A percentile compares a stretch with the other conserved stretches of the same genome.
Evolutionary conservation across 2,888 invertebrate genomes (phyloP).

Genomic region (Meiosimyza decipiens): DNA sequence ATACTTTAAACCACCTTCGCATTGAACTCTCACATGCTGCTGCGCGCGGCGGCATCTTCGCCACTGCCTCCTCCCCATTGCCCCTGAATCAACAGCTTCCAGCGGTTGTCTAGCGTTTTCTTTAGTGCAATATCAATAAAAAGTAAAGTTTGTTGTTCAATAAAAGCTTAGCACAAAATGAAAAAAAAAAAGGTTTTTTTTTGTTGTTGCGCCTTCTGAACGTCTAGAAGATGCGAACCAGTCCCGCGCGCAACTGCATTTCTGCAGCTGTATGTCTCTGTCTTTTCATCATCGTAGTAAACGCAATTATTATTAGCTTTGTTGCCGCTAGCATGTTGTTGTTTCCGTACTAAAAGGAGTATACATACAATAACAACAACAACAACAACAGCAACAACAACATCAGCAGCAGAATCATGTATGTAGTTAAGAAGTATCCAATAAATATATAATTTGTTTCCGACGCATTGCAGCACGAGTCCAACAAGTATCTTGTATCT

Average conservation of each 20-base stretch:
- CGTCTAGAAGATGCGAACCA: neutral
- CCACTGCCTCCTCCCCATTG: neutral
- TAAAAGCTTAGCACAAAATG: slow-evolving; percentile 6
- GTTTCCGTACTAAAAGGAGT: neutral
- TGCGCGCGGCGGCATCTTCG: neutral
- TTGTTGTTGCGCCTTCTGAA: neutral
- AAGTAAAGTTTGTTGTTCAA: slow-evolving; percentile 31
- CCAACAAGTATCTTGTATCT: neutral
- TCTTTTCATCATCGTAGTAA: slow-evolving; percentile 7
- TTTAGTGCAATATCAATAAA: slow-evolving; percentile 29
- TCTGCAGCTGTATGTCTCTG: neutral
- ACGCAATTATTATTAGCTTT: slow-evolving; percentile 35
- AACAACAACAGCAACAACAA: slow-evolving; percentile 8
- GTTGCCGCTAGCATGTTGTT: slow-evolving; percentile 12
- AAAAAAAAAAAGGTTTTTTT: neutral
- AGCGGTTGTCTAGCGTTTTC: neutral
- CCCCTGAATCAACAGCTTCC: neutral
- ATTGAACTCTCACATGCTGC: neutral
- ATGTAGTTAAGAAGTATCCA: slow-evolving; percentile 1
- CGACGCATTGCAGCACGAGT: slow-evolving; percentile 19
- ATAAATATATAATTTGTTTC: slow-evolving; percentile 35
- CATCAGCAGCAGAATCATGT: neutral
- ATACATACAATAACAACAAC: slow-evolving; percentile 9
- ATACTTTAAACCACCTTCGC: neutral
- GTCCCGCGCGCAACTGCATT: neutral